A percentile compares a stretch with the other conserved stretches of the same genome.
These are phyloP conservation scores for Gallinago solitaria DNA, from an alignment of 2,797 vertebrate genomes.

Conservation along the genomic window DNA sequence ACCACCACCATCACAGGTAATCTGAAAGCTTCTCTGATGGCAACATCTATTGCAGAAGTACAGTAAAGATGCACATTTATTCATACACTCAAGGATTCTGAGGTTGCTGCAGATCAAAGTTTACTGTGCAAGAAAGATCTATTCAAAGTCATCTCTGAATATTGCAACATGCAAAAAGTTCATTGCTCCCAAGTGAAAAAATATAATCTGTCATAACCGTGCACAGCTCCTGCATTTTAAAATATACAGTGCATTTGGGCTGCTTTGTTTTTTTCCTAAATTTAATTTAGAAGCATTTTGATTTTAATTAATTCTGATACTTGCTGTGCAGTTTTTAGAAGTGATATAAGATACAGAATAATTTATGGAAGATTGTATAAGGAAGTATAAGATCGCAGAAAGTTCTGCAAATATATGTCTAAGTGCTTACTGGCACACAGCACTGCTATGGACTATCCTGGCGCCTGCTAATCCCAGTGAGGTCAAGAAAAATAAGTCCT, in stretches of 20 bases:
- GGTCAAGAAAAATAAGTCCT: background rate
- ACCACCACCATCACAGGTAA: background rate
- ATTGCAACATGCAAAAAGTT: background rate
- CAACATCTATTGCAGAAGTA: background rate
- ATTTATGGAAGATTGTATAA: background rate
- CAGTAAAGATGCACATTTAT: background rate
- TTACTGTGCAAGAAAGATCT: background rate
- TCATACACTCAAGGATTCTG: background rate
- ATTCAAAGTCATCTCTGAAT: background rate
- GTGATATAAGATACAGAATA: background rate
- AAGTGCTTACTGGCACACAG: background rate
- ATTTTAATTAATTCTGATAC: background rate
- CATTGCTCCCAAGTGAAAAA: background rate
- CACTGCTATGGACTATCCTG: background rate
- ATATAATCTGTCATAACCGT: background rate
- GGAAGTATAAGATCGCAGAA: background rate
- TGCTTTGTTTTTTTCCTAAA: fast-evolving
- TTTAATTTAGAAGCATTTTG: background rate
- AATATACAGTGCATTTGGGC: background rate
- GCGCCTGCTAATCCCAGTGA: background rate
- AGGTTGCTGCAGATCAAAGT: background rate
- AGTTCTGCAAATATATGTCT: background rate
- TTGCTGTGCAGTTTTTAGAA: background rate
- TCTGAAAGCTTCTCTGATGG: background rate
- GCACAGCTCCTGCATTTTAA: background rate